Evolutionary conservation across 2,888 invertebrate genomes (phyloP), one percentile per base, ranked within the genome.

Genomic region (Acrocera orbiculus): DNA sequence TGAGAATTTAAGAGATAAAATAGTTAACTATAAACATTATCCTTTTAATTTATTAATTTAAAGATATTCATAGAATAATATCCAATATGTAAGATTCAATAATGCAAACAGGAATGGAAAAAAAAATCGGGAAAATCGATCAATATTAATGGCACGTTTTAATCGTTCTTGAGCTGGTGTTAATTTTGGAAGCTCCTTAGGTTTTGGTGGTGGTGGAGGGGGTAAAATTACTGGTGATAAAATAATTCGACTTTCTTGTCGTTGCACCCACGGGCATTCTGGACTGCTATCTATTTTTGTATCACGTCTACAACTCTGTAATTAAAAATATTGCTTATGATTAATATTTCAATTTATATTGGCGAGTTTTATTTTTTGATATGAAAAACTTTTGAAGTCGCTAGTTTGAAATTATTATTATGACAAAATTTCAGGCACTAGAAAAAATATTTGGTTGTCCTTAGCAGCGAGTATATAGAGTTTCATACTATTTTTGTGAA

Each of bases 21-120:
- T n/a, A n/a, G n/a, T n/a, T n/a, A n/a, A n/a, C n/a, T n/a, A n/a
- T n/a, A n/a, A n/a, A n/a, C n/a, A n/a, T n/a, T n/a, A n/a, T n/a
- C n/a, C n/a, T n/a, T n/a, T n/a, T n/a, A n/a, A n/a, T n/a, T n/a
- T n/a, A n/a, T n/a, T n/a, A n/a, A n/a, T n/a, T n/a, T 69, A 73
- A 50, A 74, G 67, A 53, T 75, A 77, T 51, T 76, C 73, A 36
- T 74, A 75, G 55, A 78, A 78, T 51, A 73, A 64, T 46, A 73
- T 69, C 78, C 78, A 78, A 51, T 78, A 78, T 42, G 73, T 70
- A 40, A 65, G 62, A 52, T 78, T 78, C 29, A 78, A 62, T 36
- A 73, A 56, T 36, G 75, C 63, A 48, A 78, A 78, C 28, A 76
- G 61, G 31, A 73, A 64, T 3, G 78, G 78, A 50, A 79, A 79